Percentiles rank a stretch among this genome's conserved stretches.
These are phyloP conservation scores for Lasioglossum malachurum DNA, from an alignment of 2,888 invertebrate genomes.

Conservation along the genomic window DNA sequence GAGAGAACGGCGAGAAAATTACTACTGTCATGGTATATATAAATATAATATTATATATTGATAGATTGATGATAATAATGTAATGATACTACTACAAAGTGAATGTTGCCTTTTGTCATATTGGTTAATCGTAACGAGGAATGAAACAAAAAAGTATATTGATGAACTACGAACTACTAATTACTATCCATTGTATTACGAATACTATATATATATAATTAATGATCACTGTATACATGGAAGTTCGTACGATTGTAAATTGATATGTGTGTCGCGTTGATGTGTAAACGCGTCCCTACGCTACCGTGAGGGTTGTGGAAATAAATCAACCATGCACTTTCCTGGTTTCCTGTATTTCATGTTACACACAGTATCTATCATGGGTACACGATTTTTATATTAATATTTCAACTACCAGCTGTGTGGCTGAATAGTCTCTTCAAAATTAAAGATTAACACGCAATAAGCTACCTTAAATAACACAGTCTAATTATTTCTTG, in stretches of 20 bases:
- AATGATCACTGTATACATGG: constrained; percentile 71
- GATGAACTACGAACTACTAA: constrained; percentile 69
- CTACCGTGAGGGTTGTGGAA: constrained; percentile 69
- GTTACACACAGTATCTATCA: constrained; percentile 19
- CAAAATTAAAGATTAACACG: not conserved
- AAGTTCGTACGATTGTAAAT: constrained; percentile 73
- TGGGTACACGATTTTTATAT: not conserved
- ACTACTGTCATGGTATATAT: constrained; percentile 65
- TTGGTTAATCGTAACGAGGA: constrained; percentile 69
- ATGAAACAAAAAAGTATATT: constrained; percentile 60
- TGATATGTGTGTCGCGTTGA: constrained; percentile 73
- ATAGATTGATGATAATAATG: constrained; percentile 72
- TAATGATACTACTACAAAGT: constrained; percentile 76
- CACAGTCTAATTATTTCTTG: not conserved
- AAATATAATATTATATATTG: constrained; percentile 52
- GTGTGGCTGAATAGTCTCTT: not conserved
- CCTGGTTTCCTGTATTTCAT: constrained; percentile 56
- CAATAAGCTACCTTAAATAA: not conserved
- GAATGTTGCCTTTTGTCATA: constrained; percentile 82
- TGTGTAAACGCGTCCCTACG: constrained; percentile 71
- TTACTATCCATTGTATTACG: constrained; percentile 70
- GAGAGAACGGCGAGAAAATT: constrained; percentile 61
- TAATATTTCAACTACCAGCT: not conserved
- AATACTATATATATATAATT: constrained; percentile 72
- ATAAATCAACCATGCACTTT: constrained; percentile 77